Evolutionary conservation across 23 tunicate genomes (phyloP).

Genomic region (Halocynthia roretzi): DNA sequence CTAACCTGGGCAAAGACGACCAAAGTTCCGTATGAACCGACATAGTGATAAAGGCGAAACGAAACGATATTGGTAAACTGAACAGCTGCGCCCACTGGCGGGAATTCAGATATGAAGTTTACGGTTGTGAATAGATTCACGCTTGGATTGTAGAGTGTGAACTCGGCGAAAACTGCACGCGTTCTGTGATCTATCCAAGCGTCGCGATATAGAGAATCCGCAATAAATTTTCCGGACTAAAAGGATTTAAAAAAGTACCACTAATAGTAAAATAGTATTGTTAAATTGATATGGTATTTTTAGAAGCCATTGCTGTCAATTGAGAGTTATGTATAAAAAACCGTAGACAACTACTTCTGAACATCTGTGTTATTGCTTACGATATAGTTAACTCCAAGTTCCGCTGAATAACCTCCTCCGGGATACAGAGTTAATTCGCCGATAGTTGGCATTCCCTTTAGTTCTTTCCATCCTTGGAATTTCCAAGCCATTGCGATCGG

Average conservation of each 20-base stretch:
- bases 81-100: constrained; percentile 94
- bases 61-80: constrained; percentile 64
- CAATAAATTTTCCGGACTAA: constrained; percentile 52
- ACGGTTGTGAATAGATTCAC: constrained; percentile 85
- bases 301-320: not conserved
- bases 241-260: constrained; percentile 6
- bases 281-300: not conserved
- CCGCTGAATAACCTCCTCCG: constrained; percentile 97
- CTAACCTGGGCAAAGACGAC: constrained; percentile 82
- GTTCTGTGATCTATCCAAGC: constrained; percentile 81
- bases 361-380: constrained; percentile 4
- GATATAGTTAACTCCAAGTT: constrained; percentile 87
- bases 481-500: constrained; percentile 65
- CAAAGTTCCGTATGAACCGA: constrained; percentile 79
- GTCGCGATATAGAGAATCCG: constrained; percentile 39
- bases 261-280: not conserved
- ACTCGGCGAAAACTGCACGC: constrained; percentile 87
- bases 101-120: constrained; percentile 75
- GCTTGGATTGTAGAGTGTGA: constrained; percentile 90
- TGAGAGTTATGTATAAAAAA: not conserved
- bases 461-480: constrained; percentile 65
- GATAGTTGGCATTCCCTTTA: constrained; percentile 78
- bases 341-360: not conserved
- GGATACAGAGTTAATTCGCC: constrained; percentile 75
- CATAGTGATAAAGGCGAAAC: constrained; percentile 81